phyloP scores from a whole-genome alignment of 2,113 vertebrate genomes.

The Hydropotes inermis region DNA sequence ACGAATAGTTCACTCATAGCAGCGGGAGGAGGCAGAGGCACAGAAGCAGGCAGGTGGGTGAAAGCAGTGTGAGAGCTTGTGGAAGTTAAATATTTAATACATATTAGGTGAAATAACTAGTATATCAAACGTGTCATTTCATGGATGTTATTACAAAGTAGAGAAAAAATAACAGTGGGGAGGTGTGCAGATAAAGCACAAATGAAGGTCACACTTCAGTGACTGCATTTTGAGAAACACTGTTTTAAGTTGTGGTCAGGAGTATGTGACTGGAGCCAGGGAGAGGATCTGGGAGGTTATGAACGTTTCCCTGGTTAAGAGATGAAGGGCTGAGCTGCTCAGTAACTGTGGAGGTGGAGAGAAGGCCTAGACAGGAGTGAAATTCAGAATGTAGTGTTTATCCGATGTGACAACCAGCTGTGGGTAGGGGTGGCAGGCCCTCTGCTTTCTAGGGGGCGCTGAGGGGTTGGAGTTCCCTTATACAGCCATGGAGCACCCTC shows the following conservation, averaged over 20 bases:
- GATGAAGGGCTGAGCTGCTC: neutral
- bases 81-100: neutral
- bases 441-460: neutral
- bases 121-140: neutral
- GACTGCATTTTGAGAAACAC: neutral
- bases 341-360: neutral
- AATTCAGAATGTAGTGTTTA: neutral
- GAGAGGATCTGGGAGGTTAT: neutral
- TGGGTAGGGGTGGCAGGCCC: neutral
- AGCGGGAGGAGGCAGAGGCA: neutral
- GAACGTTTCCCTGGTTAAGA: neutral
- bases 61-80: neutral
- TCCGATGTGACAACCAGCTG: neutral
- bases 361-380: neutral
- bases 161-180: neutral
- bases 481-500: neutral
- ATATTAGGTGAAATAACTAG: constrained; percentile 18
- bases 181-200: neutral
- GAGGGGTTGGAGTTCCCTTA: neutral
- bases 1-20: neutral
- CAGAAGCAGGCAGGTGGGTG: neutral
- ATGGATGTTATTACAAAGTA: neutral
- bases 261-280: neutral
- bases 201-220: neutral
- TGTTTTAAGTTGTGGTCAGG: neutral